A percentile compares a stretch with the other conserved stretches of the same genome.
These are phyloP conservation scores for Zaprionus camerounensis DNA, from an alignment of 1,140 invertebrate genomes.

Conservation along the genomic window DNA sequence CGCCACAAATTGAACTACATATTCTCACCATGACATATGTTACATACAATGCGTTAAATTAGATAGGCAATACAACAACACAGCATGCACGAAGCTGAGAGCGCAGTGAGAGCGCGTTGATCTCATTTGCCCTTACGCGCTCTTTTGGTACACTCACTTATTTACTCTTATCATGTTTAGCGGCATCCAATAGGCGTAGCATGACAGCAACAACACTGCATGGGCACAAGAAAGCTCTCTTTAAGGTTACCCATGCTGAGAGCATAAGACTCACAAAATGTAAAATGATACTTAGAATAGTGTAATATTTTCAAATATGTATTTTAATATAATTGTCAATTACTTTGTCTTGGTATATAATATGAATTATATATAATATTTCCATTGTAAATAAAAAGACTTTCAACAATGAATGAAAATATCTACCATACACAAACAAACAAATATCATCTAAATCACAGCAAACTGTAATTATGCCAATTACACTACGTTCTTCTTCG, in stretches of 20 bases:
- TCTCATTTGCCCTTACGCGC: neutral
- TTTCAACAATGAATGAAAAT: neutral
- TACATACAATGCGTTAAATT: no score
- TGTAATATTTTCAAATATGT: no score
- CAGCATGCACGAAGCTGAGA: neutral
- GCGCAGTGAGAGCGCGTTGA: neutral
- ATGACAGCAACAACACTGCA: neutral
- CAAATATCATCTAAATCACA: neutral
- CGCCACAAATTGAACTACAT: no score
- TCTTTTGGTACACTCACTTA: neutral
- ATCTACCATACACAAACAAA: neutral
- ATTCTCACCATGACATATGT: no score
- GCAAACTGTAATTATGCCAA: neutral
- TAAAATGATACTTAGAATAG: no score
- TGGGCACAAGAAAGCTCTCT: neutral
- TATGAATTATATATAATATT: neutral
- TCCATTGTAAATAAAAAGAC: neutral
- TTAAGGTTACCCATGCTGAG: neutral
- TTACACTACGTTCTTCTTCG: slow-evolving; percentile 28
- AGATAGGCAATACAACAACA: neutral
- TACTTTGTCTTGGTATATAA: neutral
- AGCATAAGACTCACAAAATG: neutral
- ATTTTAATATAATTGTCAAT: no score
- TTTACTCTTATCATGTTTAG: neutral
- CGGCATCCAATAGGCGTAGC: neutral